Percentiles rank a stretch among this genome's conserved stretches.
Evolutionary conservation across 2,888 invertebrate species (phyloP).

Genomic region (Matsumyia berberina): DNA sequence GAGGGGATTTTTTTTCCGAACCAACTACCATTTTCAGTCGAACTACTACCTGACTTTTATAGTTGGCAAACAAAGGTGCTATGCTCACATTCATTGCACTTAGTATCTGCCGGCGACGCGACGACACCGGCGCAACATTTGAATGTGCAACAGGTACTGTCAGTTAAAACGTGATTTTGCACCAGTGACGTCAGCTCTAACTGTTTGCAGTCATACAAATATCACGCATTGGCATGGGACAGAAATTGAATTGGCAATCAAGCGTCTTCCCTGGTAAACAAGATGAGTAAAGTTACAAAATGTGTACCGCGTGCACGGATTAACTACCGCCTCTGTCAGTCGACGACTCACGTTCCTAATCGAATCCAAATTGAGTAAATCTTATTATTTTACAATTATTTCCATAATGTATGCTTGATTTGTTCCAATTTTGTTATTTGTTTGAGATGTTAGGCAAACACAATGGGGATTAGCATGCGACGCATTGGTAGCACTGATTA

Average conservation of each 20-base stretch:
- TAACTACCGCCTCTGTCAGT: constrained; percentile 17
- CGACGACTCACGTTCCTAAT: constrained; percentile 11
- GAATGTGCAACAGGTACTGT: neutral
- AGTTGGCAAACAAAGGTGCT: constrained; percentile 21
- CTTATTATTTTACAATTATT: constrained; percentile 2
- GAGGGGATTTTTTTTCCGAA: neutral
- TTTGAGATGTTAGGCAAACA: neutral
- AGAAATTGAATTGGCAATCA: constrained; percentile 35
- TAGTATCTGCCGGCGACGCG: neutral
- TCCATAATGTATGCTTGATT: constrained; percentile 11
- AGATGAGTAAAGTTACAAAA: constrained; percentile 24
- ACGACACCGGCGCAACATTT: neutral
- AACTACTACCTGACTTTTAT: neutral
- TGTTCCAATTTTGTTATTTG: constrained; percentile 15
- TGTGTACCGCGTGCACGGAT: neutral
- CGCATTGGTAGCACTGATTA: constrained; percentile 36
- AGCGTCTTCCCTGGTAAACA: constrained; percentile 14
- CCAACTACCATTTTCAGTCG: neutral
- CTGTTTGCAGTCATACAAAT: neutral
- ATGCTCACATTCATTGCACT: constrained; percentile 1
- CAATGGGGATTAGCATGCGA: constrained; percentile 32
- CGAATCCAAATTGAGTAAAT: constrained; percentile 16
- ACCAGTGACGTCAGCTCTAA: constrained; percentile 14
- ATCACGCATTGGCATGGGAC: neutral
- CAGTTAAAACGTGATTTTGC: neutral